These are phyloP conservation scores for Pseudeuparius sepicola DNA, from an alignment of 2,888 invertebrate species.

Conservation along the genomic window DNA sequence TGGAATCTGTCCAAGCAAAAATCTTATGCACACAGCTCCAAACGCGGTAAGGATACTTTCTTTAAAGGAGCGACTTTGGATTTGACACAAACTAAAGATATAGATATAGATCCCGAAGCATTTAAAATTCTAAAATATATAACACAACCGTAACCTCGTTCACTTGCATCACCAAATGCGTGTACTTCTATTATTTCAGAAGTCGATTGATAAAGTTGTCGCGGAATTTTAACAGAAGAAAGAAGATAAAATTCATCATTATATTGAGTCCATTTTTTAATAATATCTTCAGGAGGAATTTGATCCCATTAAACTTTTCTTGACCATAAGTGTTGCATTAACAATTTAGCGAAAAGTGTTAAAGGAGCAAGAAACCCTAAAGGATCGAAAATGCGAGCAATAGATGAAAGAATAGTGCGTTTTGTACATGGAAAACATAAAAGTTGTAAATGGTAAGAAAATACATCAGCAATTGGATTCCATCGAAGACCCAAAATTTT, in stretches of 20 bases:
- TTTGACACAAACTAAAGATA: neutral
- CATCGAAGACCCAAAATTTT: too few relatives aligned
- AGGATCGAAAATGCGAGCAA: slow-evolving; percentile 15
- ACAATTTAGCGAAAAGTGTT: slow-evolving; percentile 11
- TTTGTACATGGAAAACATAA: too few relatives aligned
- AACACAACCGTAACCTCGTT: neutral
- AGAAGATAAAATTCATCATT: neutral
- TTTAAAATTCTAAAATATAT: too few relatives aligned
- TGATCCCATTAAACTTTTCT: slow-evolving; percentile 7
- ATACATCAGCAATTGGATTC: too few relatives aligned
- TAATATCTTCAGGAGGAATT: neutral
- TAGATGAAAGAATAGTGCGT: neutral
- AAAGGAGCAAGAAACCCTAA: slow-evolving; percentile 13
- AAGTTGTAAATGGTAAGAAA: too few relatives aligned
- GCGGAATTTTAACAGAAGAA: neutral
- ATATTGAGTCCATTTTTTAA: neutral
- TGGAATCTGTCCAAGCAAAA: neutral
- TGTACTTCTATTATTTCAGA: too few relatives aligned
- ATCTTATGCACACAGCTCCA: neutral
- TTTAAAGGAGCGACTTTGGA: slow-evolving; percentile 2
- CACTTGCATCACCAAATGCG: neutral
- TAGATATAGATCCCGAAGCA: too few relatives aligned
- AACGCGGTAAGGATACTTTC: neutral
- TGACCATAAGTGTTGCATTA: slow-evolving; percentile 8
- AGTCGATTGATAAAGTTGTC: too few relatives aligned